Conservation (phyloP, 2,113 vertebrate genomes). For the Ctenomys sociabilis region DNA sequence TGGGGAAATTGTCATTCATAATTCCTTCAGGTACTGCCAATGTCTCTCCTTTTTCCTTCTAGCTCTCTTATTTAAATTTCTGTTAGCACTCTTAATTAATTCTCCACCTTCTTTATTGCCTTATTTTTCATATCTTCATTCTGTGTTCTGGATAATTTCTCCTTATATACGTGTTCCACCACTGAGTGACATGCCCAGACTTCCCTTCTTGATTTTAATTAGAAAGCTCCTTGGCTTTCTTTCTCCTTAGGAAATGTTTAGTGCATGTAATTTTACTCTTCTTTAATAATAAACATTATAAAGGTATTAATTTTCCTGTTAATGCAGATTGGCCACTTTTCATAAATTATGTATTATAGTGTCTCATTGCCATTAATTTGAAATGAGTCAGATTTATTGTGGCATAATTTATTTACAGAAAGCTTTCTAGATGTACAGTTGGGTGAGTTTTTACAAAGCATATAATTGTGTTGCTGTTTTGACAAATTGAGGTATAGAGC, state of each 20-base stretch:
- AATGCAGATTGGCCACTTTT: not conserved
- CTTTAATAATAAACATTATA: slow-evolving; percentile 20
- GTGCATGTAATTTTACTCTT: not conserved
- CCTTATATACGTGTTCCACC: not conserved
- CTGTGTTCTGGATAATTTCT: not conserved
- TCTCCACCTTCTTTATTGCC: not conserved
- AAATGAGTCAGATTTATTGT: not conserved
- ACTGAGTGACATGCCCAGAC: not conserved
- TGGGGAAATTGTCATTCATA: not conserved
- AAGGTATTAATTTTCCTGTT: not conserved
- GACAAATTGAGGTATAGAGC: not conserved
- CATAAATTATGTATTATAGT: not conserved
- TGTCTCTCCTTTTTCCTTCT: not conserved
- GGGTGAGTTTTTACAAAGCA: not conserved
- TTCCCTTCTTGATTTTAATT: not conserved
- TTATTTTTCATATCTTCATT: not conserved
- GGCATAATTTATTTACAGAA: not conserved
- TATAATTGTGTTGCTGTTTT: not conserved
- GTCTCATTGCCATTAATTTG: not conserved
- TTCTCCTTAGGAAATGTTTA: not conserved
- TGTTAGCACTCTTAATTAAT: not conserved
- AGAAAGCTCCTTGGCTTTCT: not conserved
- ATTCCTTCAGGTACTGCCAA: not conserved
- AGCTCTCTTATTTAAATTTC: not conserved
- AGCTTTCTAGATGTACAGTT: not conserved